These are phyloP conservation scores for Pseudonaja textilis DNA, from an alignment of 2,113 vertebrate genomes.

Conservation along the genomic window DNA sequence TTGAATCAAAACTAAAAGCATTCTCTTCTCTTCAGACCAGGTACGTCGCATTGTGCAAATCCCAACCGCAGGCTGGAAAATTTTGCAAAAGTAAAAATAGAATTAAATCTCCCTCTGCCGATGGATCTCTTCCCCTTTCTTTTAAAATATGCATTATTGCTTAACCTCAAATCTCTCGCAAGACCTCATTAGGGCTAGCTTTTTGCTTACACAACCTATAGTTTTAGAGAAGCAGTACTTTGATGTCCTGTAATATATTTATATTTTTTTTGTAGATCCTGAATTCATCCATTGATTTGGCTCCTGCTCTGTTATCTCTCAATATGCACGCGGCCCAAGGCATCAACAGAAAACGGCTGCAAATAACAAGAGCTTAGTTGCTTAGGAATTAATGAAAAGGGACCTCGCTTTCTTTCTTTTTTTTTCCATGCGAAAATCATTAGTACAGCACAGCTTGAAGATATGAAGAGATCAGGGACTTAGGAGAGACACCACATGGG, in stretches of 20 bases:
- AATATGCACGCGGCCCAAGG: constrained; percentile 48
- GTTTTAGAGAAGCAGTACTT: background rate
- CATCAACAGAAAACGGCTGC: constrained; percentile 43
- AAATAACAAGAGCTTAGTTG: constrained; percentile 42
- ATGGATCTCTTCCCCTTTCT: background rate
- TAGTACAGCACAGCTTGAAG: constrained; percentile 45
- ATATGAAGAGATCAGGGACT: constrained; percentile 59
- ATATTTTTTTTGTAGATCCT: constrained; percentile 3
- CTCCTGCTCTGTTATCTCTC: background rate
- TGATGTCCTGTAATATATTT: background rate
- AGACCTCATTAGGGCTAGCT: background rate
- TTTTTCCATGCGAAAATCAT: constrained; percentile 46
- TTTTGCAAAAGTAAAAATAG: background rate
- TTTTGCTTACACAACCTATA: constrained; percentile 17
- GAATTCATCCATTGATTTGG: constrained; percentile 38
- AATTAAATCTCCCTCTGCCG: background rate
- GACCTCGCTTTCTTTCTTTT: constrained; percentile 22
- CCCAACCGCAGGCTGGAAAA: background rate
- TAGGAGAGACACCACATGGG: constrained; percentile 40
- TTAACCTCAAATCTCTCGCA: constrained; percentile 9
- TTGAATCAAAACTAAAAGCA: background rate
- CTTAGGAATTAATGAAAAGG: constrained; percentile 55
- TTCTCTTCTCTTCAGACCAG: background rate
- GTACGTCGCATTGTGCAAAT: background rate
- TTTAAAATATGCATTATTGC: constrained; percentile 10